phyloP scores from a whole-genome alignment of 2,113 vertebrate genomes.

The rat (Rattus norvegicus) region GRCr8 NC_086023.1:94871001-94871500 shows the following conservation, averaged over 20 bases:
- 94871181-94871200: neutral
- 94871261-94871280: neutral
- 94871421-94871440: neutral
- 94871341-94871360: neutral
- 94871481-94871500: neutral
- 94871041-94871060: neutral
- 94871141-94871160: neutral
- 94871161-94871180: neutral
- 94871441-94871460: neutral
- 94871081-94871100: neutral
- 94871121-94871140: neutral
- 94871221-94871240: neutral
- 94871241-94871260: neutral
- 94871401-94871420: neutral
- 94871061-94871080: neutral
- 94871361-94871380: neutral
- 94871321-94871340: neutral
- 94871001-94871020: neutral
- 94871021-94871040: neutral
- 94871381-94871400: neutral
- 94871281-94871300: neutral
- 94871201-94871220: neutral
- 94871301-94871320: neutral
- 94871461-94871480: neutral
- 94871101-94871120: neutral